Evolutionary conservation across 2,113 vertebrate genomes (phyloP).

Genomic region (Eptesicus fuscus): DNA sequence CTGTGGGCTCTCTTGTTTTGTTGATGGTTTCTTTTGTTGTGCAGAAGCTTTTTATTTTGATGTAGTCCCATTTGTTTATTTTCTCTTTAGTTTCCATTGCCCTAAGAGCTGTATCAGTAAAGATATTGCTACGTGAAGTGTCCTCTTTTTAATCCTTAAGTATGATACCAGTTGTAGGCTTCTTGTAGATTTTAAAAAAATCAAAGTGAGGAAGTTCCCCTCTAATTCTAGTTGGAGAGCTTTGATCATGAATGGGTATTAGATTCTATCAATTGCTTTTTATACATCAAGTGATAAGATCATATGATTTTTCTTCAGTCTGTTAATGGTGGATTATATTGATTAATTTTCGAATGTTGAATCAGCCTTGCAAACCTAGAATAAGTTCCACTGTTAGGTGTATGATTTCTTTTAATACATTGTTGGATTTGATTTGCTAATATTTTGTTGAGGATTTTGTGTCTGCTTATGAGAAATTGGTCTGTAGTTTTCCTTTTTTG

Average conservation of each 20-base stretch:
- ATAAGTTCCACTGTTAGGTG: not conserved
- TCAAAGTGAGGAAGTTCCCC: not conserved
- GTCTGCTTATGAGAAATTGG: not conserved
- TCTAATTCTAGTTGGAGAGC: not conserved
- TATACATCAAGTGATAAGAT: not conserved
- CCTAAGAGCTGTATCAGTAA: no score
- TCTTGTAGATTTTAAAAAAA: not conserved
- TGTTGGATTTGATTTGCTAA: conserved; percentile 6
- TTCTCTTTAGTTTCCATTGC: no score
- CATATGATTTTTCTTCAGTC: not conserved
- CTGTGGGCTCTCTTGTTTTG: no score
- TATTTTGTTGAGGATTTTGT: not conserved
- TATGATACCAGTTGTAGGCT: not conserved
- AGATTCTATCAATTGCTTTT: not conserved
- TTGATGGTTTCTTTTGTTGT: no score
- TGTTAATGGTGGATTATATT: not conserved
- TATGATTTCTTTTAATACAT: not conserved
- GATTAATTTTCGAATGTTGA: conserved; percentile 6
- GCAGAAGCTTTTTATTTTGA: no score
- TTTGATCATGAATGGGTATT: not conserved
- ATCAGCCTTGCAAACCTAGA: not conserved
- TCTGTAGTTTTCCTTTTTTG: not conserved
- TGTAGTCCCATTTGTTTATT: no score
- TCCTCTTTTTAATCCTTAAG: not conserved
- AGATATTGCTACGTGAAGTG: no score